Evolutionary conservation across 2,888 invertebrate genomes (phyloP).

Genomic region (Galeopsomyia nigrocyanea): DNA sequence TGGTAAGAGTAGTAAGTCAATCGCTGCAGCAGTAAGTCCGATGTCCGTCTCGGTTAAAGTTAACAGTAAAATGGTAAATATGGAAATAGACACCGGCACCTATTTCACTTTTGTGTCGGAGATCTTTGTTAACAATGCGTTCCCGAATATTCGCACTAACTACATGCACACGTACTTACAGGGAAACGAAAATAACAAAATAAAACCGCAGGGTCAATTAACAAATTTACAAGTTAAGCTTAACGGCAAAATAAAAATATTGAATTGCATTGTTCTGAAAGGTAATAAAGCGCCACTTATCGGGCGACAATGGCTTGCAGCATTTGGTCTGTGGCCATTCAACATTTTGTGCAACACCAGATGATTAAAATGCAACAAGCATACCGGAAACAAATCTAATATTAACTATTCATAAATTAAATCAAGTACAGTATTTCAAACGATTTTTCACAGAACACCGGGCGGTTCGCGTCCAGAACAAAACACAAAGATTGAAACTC

Average conservation of each 20-base stretch:
- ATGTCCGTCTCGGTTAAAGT: conserved; percentile 22
- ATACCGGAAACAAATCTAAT: too few species aligned
- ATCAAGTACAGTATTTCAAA: too few species aligned
- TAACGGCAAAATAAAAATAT: conserved; percentile 17
- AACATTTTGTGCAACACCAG: too few species aligned
- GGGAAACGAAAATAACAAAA: conserved; percentile 26
- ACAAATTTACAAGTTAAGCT: conserved; percentile 15
- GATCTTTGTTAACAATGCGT: conserved; percentile 29
- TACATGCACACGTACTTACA: conserved; percentile 21
- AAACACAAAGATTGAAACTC: too few species aligned
- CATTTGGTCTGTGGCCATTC: too few species aligned
- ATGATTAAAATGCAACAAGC: too few species aligned
- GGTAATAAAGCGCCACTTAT: conserved; percentile 41
- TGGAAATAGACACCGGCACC: conserved; percentile 49
- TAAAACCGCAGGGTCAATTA: conserved; percentile 32
- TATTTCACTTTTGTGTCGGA: conserved; percentile 36
- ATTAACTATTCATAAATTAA: too few species aligned
- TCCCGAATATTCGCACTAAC: conserved; percentile 14
- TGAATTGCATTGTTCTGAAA: conserved; percentile 40
- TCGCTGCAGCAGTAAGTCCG: conserved; percentile 2
- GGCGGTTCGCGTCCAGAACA: too few species aligned
- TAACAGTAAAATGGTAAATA: conserved; percentile 26
- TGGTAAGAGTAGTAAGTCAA: conserved; percentile 13
- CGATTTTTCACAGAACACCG: too few species aligned
- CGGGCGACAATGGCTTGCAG: too few species aligned